These are phyloP conservation scores for Catharus bicknelli DNA, from an alignment of 2,113 vertebrate genomes.

Conservation along the genomic window DNA sequence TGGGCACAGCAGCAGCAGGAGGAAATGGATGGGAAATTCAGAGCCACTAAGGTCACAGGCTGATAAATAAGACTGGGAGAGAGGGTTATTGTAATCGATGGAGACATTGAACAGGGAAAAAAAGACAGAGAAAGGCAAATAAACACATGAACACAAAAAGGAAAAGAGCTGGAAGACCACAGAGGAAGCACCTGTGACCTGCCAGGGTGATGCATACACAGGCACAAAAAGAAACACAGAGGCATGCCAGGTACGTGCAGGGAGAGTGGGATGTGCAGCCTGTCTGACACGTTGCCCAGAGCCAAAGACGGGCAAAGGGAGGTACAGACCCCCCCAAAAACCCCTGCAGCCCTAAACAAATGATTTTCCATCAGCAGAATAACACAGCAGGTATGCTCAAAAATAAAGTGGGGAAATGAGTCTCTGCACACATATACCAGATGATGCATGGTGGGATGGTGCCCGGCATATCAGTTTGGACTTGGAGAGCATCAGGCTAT, in stretches of 20 bases:
- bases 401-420: fast-evolving
- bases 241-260: fast-evolving
- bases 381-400: not conserved
- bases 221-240: fast-evolving
- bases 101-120: not conserved
- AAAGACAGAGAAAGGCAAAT: not conserved
- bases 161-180: not conserved
- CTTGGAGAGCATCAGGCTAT: not conserved
- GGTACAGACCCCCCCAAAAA: not conserved
- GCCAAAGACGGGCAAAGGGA: not conserved
- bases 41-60: not conserved
- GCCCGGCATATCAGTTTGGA: not conserved
- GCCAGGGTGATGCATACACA: not conserved
- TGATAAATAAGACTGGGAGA: not conserved
- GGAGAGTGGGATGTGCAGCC: not conserved
- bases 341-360: not conserved
- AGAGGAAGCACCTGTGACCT: not conserved
- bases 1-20: fast-evolving
- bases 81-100: not conserved
- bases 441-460: fast-evolving
- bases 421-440: not conserved
- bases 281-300: fast-evolving
- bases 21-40: not conserved
- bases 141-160: not conserved
- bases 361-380: not conserved